These are phyloP conservation scores for Trissolcus japonicus DNA, from an alignment of 2,888 invertebrate genomes.

Conservation along the genomic window DNA sequence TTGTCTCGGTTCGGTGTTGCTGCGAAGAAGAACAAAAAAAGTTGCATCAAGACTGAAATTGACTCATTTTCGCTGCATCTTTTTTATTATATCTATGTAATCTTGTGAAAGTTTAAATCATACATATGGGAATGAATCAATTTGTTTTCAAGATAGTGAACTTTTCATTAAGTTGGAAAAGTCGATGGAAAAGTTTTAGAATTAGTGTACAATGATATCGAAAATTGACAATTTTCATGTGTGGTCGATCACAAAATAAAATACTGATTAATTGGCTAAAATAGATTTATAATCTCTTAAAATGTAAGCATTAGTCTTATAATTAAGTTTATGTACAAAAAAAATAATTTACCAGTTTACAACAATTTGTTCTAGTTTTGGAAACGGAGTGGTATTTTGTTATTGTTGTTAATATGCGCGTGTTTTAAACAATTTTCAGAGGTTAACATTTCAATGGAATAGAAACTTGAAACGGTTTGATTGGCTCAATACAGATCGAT, in stretches of 20 bases:
- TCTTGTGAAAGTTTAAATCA: too few relatives aligned
- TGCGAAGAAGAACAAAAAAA: constrained; percentile 42
- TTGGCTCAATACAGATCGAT: not conserved
- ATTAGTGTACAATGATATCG: constrained; percentile 32
- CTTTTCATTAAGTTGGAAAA: constrained; percentile 21
- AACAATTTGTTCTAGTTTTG: not conserved
- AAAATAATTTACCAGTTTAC: constrained; percentile 38
- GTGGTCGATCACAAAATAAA: constrained; percentile 40
- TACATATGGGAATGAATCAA: too few relatives aligned
- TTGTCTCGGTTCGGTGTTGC: constrained; percentile 23
- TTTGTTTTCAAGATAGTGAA: not conserved
- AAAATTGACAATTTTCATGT: constrained; percentile 17
- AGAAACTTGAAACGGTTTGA: not conserved
- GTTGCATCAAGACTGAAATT: too few relatives aligned
- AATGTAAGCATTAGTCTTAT: constrained; percentile 42
- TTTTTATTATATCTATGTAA: too few relatives aligned
- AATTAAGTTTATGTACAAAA: constrained; percentile 52
- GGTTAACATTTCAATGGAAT: not conserved
- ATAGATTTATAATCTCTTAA: constrained; percentile 34
- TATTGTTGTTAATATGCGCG: not conserved
- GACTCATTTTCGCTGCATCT: not conserved
- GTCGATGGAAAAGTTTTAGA: constrained; percentile 30
- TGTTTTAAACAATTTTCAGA: not conserved
- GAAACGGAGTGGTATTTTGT: not conserved
- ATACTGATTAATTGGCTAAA: constrained; percentile 46